A percentile compares a stretch with the other conserved stretches of the same genome.
Evolutionary conservation across 2,113 vertebrate species (phyloP).

Genomic region (Lipophrys pholis): DNA sequence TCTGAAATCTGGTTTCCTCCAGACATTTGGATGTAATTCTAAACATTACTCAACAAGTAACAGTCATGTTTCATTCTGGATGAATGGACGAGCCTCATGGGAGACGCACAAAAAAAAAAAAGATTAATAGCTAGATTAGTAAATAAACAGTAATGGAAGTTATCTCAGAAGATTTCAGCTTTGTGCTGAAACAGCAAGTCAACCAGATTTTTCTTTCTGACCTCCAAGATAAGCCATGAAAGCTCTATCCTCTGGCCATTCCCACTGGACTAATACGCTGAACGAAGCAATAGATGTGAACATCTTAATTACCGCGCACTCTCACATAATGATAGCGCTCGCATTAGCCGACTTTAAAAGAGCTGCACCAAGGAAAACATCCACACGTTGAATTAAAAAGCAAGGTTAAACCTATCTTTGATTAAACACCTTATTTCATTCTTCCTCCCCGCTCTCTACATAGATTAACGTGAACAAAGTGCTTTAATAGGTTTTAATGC

Average conservation of each 20-base stretch:
- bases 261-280: conserved; percentile 48
- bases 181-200: conserved; percentile 53
- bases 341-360: conserved; percentile 28
- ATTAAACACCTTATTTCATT: conserved; percentile 22
- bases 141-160: conserved; percentile 52
- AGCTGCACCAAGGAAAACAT: conserved; percentile 1
- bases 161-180: conserved; percentile 42
- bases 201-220: conserved; percentile 58
- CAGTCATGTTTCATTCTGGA: too few species aligned
- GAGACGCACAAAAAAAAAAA: too few species aligned
- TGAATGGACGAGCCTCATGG: too few species aligned
- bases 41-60: too few species aligned
- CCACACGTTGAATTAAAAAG: conserved; percentile 48
- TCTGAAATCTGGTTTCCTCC: too few species aligned
- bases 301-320: conserved; percentile 64
- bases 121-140: too few species aligned
- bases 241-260: conserved; percentile 47
- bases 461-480: conserved; percentile 22
- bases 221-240: conserved; percentile 67
- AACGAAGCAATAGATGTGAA: conserved; percentile 58
- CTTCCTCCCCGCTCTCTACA: neutral
- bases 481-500: conserved; percentile 16
- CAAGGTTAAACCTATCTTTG: conserved; percentile 59
- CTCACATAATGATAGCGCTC: conserved; percentile 58
- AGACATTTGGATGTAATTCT: too few species aligned